Evolutionary conservation across 1,140 invertebrate species (phyloP).

Genomic region (Dendroctonus ponderosae): DNA sequence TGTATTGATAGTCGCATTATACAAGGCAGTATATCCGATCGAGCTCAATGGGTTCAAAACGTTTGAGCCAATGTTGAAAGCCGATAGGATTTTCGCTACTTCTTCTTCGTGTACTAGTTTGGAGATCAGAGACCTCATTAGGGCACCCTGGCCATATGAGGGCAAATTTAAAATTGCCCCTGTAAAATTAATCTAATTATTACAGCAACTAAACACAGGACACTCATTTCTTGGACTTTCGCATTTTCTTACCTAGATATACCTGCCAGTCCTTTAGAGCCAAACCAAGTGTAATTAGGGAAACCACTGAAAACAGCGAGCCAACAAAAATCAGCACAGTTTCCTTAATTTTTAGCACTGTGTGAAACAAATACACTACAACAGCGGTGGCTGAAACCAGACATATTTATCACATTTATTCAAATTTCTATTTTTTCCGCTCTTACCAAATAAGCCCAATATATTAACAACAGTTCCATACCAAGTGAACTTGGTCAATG

Average conservation of each 20-base stretch:
- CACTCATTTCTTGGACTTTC: conserved; percentile 5
- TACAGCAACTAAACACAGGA: neutral
- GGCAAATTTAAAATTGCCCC: conserved; percentile 56
- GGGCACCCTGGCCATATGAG: conserved; percentile 57
- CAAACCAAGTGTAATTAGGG: conserved; percentile 55
- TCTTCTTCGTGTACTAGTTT: conserved; percentile 65
- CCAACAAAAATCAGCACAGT: conserved; percentile 50
- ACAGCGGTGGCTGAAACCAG: conserved; percentile 53
- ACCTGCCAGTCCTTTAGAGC: conserved; percentile 62
- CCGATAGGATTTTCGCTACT: conserved; percentile 57
- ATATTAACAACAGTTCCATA: conserved; percentile 54
- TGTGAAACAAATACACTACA: conserved; percentile 56
- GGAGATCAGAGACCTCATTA: conserved; percentile 64
- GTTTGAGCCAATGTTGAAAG: conserved; percentile 53
- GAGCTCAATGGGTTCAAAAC: conserved; percentile 60
- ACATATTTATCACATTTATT: neutral
- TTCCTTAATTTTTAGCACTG: conserved; percentile 51
- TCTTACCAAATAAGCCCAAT: conserved; percentile 46
- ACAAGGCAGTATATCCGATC: conserved; percentile 62
- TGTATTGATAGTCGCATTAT: conserved; percentile 55
- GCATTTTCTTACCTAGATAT: conserved; percentile 58
- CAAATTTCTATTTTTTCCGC: neutral
- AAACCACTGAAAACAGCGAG: conserved; percentile 48
- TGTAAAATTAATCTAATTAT: conserved; percentile 42
- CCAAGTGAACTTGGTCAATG: conserved; percentile 59